phyloP scores from a whole-genome alignment of 2,888 invertebrate genomes.

The Drosophila kokeensis region DNA sequence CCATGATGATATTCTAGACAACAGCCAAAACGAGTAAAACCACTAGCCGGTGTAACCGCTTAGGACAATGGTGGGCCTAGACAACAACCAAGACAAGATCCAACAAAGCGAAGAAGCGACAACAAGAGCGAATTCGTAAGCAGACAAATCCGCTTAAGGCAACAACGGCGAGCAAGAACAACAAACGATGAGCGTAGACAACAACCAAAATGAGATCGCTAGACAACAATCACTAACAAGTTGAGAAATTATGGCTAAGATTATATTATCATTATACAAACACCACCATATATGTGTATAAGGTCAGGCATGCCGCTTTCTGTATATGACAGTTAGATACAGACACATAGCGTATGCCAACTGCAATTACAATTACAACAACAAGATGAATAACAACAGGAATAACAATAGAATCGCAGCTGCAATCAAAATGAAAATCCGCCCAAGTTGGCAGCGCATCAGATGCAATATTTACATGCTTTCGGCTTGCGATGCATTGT shows the following conservation, averaged over 20 bases:
- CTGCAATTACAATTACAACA: slow-evolving; percentile 16
- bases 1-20: not conserved
- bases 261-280: not conserved
- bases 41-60: not conserved
- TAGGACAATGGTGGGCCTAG: not conserved
- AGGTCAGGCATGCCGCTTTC: slow-evolving; percentile 5
- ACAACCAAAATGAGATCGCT: not conserved
- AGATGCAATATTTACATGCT: slow-evolving; percentile 75
- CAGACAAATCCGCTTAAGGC: not conserved
- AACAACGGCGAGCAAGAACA: not conserved
- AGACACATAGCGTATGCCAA: slow-evolving; percentile 11
- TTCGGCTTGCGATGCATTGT: slow-evolving; percentile 59
- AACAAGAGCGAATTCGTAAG: not conserved
- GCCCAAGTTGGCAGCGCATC: slow-evolving; percentile 63
- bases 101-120: not conserved
- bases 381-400: slow-evolving; percentile 17
- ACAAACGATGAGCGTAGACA: not conserved
- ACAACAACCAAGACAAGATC: not conserved
- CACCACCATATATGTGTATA: not conserved
- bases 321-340: slow-evolving; percentile 1
- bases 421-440: slow-evolving; percentile 79
- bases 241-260: not conserved
- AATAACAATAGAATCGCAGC: slow-evolving; percentile 32
- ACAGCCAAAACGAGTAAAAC: not conserved
- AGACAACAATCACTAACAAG: not conserved